Evolutionary conservation across 2,888 invertebrate genomes (phyloP).

Genomic region (Cylloceria caligata): DNA sequence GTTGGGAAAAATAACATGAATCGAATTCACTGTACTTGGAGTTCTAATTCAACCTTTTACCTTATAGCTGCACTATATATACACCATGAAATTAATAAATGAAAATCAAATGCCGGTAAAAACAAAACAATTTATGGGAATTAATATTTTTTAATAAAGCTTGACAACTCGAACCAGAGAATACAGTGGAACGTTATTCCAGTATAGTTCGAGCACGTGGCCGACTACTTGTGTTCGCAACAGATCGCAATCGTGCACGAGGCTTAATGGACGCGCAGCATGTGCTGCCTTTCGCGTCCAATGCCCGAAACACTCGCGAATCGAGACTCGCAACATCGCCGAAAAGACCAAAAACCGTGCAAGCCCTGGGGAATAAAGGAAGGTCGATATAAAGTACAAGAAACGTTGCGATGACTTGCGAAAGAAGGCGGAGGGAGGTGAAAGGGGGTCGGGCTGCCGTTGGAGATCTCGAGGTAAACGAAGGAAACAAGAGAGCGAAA

Average conservation of each 20-base stretch:
- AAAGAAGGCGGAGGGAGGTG: neutral
- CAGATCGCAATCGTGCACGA: neutral
- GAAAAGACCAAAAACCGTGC: constrained; percentile 17
- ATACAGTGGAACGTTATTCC: neutral
- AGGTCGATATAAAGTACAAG: neutral
- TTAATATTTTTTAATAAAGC: neutral
- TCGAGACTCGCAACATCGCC: constrained; percentile 2
- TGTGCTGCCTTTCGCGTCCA: constrained; percentile 25
- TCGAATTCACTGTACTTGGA: neutral
- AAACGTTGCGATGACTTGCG: constrained; percentile 24
- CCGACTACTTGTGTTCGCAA: neutral
- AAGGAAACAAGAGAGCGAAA: constrained; percentile 46
- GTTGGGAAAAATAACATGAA: neutral
- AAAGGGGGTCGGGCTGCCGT: constrained; percentile 28
- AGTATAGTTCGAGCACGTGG: constrained; percentile 21
- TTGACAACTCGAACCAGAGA: neutral
- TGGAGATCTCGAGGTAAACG: constrained; percentile 15
- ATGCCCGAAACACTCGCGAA: neutral
- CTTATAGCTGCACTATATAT: neutral
- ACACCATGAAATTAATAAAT: neutral
- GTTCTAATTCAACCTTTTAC: neutral
- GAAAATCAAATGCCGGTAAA: neutral
- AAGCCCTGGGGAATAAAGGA: constrained; percentile 11
- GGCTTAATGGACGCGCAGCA: constrained; percentile 29
- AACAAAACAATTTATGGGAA: neutral